Conservation (phyloP, 2,113 vertebrate species). For the Vanacampus margaritifer region DNA sequence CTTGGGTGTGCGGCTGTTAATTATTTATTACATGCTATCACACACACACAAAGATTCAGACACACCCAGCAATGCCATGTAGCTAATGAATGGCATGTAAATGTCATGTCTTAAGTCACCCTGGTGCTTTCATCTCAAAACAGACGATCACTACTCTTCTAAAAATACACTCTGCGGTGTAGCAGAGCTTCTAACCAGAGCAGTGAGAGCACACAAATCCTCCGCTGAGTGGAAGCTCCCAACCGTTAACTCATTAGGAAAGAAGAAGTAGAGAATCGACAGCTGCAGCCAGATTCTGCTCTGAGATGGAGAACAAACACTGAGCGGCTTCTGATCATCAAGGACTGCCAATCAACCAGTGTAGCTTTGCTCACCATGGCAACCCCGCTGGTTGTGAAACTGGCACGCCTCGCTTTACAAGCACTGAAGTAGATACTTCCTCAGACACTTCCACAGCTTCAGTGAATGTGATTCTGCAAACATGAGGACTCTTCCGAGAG, state of each 20-base stretch:
- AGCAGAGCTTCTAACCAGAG: slow-evolving; percentile 30
- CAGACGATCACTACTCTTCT: slow-evolving; percentile 38
- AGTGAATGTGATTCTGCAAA: slow-evolving; percentile 6
- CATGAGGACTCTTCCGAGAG: slow-evolving; percentile 1
- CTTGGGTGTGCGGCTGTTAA: neutral
- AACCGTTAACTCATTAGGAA: slow-evolving; percentile 45
- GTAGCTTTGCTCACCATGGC: slow-evolving; percentile 28
- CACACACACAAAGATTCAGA: slow-evolving; percentile 13
- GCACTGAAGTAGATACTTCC: slow-evolving; percentile 17
- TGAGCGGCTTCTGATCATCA: slow-evolving; percentile 24
- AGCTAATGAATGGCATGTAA: slow-evolving; percentile 69
- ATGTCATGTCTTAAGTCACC: slow-evolving; percentile 64
- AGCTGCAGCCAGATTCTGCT: slow-evolving; percentile 16
- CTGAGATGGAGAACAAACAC: slow-evolving; percentile 44
- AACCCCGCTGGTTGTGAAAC: slow-evolving; percentile 28
- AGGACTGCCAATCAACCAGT: slow-evolving; percentile 24
- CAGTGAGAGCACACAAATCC: slow-evolving; percentile 16
- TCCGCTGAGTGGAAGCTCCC: slow-evolving; percentile 39
- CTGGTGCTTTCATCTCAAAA: slow-evolving; percentile 49
- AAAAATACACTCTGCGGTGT: slow-evolving; percentile 16
- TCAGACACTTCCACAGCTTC: neutral
- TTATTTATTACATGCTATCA: neutral
- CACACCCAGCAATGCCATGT: slow-evolving; percentile 33
- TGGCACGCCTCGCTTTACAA: slow-evolving; percentile 12
- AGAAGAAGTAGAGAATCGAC: slow-evolving; percentile 34